These are phyloP conservation scores for Lates japonicus DNA, from an alignment of 2,797 vertebrate genomes.

Conservation along the genomic window DNA sequence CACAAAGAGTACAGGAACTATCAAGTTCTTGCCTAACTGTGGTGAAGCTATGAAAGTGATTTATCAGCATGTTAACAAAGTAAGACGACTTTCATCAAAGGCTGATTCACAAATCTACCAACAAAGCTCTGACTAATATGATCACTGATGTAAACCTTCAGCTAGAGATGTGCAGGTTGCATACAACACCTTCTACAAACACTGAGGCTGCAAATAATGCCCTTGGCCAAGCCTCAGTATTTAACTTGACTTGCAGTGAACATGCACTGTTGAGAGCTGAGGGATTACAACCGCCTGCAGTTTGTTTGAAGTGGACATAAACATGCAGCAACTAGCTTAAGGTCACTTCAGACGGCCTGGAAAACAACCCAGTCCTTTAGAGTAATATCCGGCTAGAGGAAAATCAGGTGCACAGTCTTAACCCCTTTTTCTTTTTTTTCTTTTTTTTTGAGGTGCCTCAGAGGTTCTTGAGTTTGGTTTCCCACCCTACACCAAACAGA, in stretches of 20 bases:
- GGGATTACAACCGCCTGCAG: slow-evolving; percentile 45
- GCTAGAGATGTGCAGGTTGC: background rate
- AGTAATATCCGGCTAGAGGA: slow-evolving; percentile 24
- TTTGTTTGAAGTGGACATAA: slow-evolving; percentile 54
- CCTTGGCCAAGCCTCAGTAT: slow-evolving; percentile 1
- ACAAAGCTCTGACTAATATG: background rate
- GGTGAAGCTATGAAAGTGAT: background rate
- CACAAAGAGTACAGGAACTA: too few relatives aligned
- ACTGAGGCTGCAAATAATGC: slow-evolving; percentile 1
- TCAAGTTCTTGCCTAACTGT: too few relatives aligned
- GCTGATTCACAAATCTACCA: background rate
- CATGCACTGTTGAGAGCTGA: background rate
- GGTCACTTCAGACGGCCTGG: slow-evolving; percentile 48
- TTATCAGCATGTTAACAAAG: background rate
- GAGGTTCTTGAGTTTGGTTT: background rate
- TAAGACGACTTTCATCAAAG: too few relatives aligned
- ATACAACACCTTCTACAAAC: slow-evolving; percentile 20
- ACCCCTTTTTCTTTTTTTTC: background rate
- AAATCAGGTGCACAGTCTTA: slow-evolving; percentile 46
- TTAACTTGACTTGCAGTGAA: slow-evolving; percentile 25
- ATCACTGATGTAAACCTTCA: background rate
- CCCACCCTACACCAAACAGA: background rate
- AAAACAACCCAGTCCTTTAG: slow-evolving; percentile 30
- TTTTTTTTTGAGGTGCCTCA: background rate
- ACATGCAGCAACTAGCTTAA: slow-evolving; percentile 46